A percentile compares a stretch with the other conserved stretches of the same genome.
Evolutionary conservation across 2,113 vertebrate genomes (phyloP).

Genomic region (Labeo rohita): DNA sequence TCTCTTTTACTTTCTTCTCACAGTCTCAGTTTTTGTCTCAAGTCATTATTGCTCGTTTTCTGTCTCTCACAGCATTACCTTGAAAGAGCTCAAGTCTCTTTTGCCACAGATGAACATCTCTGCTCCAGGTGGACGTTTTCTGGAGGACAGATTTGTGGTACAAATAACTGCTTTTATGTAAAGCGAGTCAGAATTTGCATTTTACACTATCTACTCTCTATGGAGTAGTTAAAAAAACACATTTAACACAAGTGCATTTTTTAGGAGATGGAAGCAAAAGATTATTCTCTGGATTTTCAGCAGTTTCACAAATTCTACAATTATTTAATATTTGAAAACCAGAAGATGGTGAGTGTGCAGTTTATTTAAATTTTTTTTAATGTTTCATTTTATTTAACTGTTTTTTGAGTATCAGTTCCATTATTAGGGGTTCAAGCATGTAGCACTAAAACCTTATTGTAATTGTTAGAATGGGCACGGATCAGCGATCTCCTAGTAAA

Average conservation of each 20-base stretch:
- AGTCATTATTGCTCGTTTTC: not conserved
- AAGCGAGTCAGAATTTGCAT: not conserved
- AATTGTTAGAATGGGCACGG: too few species aligned
- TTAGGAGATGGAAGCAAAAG: slow-evolving; percentile 87
- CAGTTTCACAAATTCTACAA: slow-evolving; percentile 97
- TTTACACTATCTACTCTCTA: not conserved
- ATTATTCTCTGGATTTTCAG: slow-evolving; percentile 90
- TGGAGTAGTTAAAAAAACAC: not conserved
- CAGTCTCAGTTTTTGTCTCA: not conserved
- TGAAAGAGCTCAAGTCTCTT: slow-evolving; percentile 89
- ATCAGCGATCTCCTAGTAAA: too few species aligned
- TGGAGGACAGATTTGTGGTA: slow-evolving; percentile 91
- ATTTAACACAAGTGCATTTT: slow-evolving; percentile 5
- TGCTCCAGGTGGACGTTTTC: slow-evolving; percentile 78
- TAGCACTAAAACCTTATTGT: too few species aligned
- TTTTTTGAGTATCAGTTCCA: not conserved
- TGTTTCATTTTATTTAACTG: not conserved
- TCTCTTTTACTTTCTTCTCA: not conserved
- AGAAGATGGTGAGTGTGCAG: slow-evolving; percentile 82
- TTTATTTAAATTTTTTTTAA: not conserved
- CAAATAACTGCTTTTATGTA: slow-evolving; percentile 34
- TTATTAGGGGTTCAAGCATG: not conserved
- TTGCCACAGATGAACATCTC: slow-evolving; percentile 91
- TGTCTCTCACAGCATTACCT: slow-evolving; percentile 81
- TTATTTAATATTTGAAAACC: slow-evolving; percentile 93